These are phyloP conservation scores for Aphelenchoides bicaudatus DNA, from an alignment of 2,888 invertebrate genomes.

Conservation along the genomic window DNA sequence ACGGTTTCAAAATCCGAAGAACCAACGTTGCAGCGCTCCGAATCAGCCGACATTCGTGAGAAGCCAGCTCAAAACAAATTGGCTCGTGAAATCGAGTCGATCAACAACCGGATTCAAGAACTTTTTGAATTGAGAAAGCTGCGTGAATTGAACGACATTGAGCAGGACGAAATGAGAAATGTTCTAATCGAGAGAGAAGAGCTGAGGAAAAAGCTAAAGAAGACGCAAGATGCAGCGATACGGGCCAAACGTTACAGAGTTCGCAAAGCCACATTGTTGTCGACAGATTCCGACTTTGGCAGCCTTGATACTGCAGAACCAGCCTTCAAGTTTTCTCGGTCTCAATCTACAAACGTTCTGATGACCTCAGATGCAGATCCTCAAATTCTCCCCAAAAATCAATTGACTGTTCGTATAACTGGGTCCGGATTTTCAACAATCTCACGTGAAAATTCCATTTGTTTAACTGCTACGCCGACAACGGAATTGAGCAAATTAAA, in stretches of 20 bases:
- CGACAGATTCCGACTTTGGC: constrained; percentile 2
- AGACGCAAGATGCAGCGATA: constrained; percentile 6
- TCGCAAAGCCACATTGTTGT: constrained; percentile 3
- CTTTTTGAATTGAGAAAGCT: constrained; percentile 4
- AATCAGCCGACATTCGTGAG: neutral
- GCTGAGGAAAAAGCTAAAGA: constrained; percentile 1
- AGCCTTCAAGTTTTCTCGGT: constrained; percentile 6
- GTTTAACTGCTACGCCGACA: neutral
- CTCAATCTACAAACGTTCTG: neutral
- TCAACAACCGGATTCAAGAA: constrained; percentile 2
- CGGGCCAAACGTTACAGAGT: constrained; percentile 12
- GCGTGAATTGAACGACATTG: constrained; percentile 8
- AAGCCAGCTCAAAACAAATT: constrained; percentile 11
- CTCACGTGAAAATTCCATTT: no score
- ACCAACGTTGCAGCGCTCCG: neutral
- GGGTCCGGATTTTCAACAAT: no score
- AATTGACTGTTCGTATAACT: no score
- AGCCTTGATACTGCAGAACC: neutral
- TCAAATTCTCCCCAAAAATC: no score
- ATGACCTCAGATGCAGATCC: constrained; percentile 6
- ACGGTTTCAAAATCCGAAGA: neutral
- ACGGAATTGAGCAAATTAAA: constrained; percentile 3
- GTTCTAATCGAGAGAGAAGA: neutral
- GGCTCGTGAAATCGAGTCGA: constrained; percentile 12
- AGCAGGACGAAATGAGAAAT: constrained; percentile 11